Evolutionary conservation across 1,140 invertebrate genomes (phyloP).

Genomic region (Spodoptera litura): DNA sequence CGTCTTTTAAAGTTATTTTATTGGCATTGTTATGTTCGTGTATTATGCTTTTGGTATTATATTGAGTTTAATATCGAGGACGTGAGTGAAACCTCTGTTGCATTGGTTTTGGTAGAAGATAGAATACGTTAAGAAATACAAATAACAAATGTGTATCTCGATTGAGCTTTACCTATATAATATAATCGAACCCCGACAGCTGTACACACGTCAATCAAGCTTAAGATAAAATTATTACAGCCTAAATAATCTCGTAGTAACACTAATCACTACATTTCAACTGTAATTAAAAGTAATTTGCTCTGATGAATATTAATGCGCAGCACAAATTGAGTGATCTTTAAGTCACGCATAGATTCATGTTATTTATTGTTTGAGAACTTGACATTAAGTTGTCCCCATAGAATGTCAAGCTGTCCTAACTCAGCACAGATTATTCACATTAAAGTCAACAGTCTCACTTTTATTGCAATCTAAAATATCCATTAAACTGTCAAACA

Average conservation of each 20-base stretch:
- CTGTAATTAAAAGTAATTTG: background rate
- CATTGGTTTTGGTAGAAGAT: background rate
- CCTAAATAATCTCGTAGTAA: too few species aligned
- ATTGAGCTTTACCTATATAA: too few species aligned
- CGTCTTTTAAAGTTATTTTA: constrained; percentile 7
- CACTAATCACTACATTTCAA: constrained; percentile 5
- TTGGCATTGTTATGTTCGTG: background rate
- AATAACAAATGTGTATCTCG: too few species aligned
- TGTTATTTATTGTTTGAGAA: constrained; percentile 6
- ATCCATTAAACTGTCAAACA: background rate
- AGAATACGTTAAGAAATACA: background rate
- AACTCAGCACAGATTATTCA: background rate
- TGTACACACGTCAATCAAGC: background rate
- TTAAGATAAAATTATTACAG: background rate
- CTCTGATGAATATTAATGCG: background rate
- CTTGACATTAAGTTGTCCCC: constrained; percentile 28
- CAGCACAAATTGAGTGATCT: background rate
- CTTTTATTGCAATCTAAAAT: background rate
- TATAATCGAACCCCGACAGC: too few species aligned
- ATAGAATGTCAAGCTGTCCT: constrained; percentile 4
- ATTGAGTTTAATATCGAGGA: background rate
- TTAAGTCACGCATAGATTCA: background rate
- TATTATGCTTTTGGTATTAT: background rate
- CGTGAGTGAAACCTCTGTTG: too few species aligned
- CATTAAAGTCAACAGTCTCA: background rate